A percentile compares a stretch with the other conserved stretches of the same genome.
phyloP scores from a whole-genome alignment of 2,888 invertebrate species.

The Tetragonula carbonaria region DNA sequence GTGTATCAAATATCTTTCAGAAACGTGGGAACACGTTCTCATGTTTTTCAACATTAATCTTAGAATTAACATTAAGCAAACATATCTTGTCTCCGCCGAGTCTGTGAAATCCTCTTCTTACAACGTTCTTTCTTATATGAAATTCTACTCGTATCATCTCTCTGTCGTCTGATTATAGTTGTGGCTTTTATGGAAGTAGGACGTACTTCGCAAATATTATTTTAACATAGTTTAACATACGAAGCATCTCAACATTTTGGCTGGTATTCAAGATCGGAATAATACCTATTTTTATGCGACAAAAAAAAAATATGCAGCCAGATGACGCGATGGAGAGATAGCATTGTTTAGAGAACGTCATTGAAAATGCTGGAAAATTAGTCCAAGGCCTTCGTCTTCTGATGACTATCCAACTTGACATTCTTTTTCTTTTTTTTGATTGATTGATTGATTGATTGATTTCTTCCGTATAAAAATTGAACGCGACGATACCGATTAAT shows the following conservation, averaged over 20 bases:
- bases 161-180: background rate
- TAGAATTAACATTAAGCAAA: background rate
- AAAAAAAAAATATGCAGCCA: background rate
- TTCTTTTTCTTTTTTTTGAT: no score
- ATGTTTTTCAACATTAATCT: background rate
- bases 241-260: slow-evolving; percentile 9
- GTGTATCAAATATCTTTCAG: background rate
- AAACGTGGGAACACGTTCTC: background rate
- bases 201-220: slow-evolving; percentile 6
- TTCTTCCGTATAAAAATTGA: background rate
- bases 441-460: background rate
- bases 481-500: background rate
- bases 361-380: background rate
- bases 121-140: background rate
- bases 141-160: background rate
- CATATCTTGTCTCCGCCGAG: background rate
- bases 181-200: background rate
- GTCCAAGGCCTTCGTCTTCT: background rate
- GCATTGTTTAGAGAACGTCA: no score
- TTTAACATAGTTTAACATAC: slow-evolving; percentile 9
- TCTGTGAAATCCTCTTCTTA: background rate
- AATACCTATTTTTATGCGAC: slow-evolving; percentile 2
- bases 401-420: background rate
- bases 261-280: slow-evolving; percentile 20
- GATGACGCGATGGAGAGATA: background rate